Evolutionary conservation across 37 sponge, comb jelly and placozoan species (phyloP).

Genomic region (Bolinopsis microptera): DNA sequence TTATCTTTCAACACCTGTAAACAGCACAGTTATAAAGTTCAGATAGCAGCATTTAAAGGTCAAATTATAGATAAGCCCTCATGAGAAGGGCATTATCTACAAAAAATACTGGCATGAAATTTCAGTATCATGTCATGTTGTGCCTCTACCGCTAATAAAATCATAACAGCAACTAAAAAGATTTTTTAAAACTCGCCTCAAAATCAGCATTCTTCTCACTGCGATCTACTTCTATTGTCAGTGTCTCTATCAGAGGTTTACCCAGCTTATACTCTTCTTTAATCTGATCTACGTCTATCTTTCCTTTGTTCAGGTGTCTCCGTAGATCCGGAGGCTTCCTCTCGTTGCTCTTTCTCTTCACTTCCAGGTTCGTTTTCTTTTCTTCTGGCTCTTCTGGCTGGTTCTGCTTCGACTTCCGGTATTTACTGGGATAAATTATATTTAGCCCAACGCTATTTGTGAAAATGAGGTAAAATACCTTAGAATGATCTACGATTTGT

Average conservation of each 20-base stretch:
- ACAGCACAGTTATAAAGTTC: too few species aligned
- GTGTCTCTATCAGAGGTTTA: conserved; percentile 46
- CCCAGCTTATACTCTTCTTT: conserved; percentile 62
- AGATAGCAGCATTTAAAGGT: background rate
- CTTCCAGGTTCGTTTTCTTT: conserved; percentile 30
- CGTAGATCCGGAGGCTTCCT: background rate
- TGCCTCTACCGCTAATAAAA: too few species aligned
- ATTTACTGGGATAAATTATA: background rate
- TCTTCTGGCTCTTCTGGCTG: background rate
- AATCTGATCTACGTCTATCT: conserved; percentile 55
- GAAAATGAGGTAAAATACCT: too few species aligned
- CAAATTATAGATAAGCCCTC: background rate
- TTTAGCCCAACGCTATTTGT: too few species aligned
- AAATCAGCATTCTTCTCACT: conserved; percentile 10
- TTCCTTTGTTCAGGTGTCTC: conserved; percentile 51
- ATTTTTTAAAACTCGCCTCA: conserved; percentile 25
- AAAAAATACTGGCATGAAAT: too few species aligned
- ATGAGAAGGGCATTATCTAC: too few species aligned
- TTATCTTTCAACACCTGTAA: conserved; percentile 53
- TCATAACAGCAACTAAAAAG: too few species aligned
- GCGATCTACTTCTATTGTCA: conserved; percentile 56
- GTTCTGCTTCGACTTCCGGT: conserved; percentile 27
- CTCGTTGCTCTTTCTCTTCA: background rate
- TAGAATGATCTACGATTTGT: too few species aligned
- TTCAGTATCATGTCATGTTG: too few species aligned